These are phyloP conservation scores for Amphipoea oculea DNA, from an alignment of 2,888 invertebrate genomes.

Conservation along the genomic window DNA sequence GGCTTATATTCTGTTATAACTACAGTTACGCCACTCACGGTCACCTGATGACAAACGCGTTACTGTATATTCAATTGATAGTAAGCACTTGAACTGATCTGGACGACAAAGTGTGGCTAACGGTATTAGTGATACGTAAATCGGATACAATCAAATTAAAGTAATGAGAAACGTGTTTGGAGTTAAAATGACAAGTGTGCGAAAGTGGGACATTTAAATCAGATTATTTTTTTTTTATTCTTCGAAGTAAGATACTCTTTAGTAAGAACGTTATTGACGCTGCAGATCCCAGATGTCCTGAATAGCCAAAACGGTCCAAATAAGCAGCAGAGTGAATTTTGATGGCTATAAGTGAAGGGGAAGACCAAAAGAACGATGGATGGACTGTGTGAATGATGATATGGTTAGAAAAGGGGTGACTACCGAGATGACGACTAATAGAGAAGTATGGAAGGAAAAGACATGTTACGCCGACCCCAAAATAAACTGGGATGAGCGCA, in stretches of 20 bases:
- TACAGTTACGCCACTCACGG: conserved; percentile 99
- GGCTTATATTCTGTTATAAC: conserved; percentile 99
- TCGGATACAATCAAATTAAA: conserved; percentile 44
- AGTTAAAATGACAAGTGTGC: conserved; percentile 23
- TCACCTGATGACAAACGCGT: conserved; percentile 85
- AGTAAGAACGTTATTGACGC: background rate
- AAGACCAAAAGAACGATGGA: background rate
- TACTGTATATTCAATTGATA: conserved; percentile 53
- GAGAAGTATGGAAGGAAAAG: too few species aligned
- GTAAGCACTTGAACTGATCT: conserved; percentile 50
- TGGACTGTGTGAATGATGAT: too few species aligned
- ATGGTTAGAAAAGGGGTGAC: too few species aligned
- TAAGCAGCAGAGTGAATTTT: background rate
- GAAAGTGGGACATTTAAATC: conserved; percentile 17
- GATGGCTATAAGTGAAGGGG: background rate
- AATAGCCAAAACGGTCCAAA: background rate
- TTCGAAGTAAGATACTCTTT: background rate
- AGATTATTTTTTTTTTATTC: background rate
- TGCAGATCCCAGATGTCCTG: background rate
- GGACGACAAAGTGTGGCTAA: conserved; percentile 54
- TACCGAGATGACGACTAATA: too few species aligned
- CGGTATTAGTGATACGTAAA: conserved; percentile 38
- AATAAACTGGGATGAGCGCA: background rate
- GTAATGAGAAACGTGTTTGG: conserved; percentile 46
- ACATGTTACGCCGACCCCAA: too few species aligned